Evolutionary conservation across 2,113 vertebrate species (phyloP).

Genomic region (Hyaena hyaena): DNA sequence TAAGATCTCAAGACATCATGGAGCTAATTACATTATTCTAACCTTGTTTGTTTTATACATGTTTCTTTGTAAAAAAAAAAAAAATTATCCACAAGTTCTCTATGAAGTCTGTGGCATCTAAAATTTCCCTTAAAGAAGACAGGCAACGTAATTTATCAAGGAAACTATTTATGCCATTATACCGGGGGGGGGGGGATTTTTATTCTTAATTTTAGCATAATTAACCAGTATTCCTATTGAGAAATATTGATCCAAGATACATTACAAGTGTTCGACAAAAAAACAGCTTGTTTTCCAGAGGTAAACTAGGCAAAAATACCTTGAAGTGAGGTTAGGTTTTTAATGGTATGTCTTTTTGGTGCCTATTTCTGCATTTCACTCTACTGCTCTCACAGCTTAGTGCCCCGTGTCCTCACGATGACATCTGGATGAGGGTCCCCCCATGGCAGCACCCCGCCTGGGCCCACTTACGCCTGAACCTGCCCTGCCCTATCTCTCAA

Average conservation of each 20-base stretch:
- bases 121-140: background rate
- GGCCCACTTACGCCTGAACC: slow-evolving; percentile 49
- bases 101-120: background rate
- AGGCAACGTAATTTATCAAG: background rate
- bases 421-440: slow-evolving; percentile 65
- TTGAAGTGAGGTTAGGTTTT: background rate
- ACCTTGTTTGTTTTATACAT: background rate
- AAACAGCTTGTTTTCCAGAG: background rate
- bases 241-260: background rate
- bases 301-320: background rate
- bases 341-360: background rate
- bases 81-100: background rate
- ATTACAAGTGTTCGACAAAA: background rate
- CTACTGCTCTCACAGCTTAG: background rate
- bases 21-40: slow-evolving; percentile 45
- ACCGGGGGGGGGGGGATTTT: background rate
- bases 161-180: background rate
- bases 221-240: background rate
- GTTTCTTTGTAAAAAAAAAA: background rate
- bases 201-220: background rate
- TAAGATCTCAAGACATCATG: slow-evolving; percentile 49
- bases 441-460: slow-evolving; percentile 68
- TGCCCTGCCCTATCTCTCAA: slow-evolving; percentile 67
- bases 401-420: slow-evolving; percentile 34
- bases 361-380: background rate